Evolutionary conservation across 2,888 invertebrate species (phyloP).

Genomic region (Drosophila histrio): DNA sequence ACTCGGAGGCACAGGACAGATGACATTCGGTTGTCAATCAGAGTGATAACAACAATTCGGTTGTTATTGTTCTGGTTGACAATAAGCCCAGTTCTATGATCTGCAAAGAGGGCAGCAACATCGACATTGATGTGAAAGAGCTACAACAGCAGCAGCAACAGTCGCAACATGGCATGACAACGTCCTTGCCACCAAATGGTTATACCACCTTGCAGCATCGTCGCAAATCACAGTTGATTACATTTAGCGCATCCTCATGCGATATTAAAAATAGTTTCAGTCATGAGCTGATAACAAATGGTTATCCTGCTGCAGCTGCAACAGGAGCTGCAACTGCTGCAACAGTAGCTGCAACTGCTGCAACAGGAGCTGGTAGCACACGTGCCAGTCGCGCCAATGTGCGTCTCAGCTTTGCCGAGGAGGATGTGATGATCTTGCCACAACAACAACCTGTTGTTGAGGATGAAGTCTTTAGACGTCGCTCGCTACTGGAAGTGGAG

Average conservation of each 20-base stretch:
- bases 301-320: slow-evolving; percentile 41
- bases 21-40: slow-evolving; percentile 83
- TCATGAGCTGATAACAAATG: slow-evolving; percentile 80
- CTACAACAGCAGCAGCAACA: slow-evolving; percentile 39
- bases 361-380: slow-evolving; percentile 38
- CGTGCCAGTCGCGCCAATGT: slow-evolving; percentile 64
- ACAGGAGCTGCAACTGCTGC: slow-evolving; percentile 22
- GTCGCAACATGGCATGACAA: slow-evolving; percentile 38
- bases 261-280: slow-evolving; percentile 84
- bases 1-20: slow-evolving; percentile 69
- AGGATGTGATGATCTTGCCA: slow-evolving; percentile 74
- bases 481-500: slow-evolving; percentile 80
- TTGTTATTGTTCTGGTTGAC: slow-evolving; percentile 84
- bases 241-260: slow-evolving; percentile 83
- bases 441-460: slow-evolving; percentile 32
- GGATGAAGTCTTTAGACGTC: slow-evolving; percentile 79
- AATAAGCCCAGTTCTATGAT: slow-evolving; percentile 84
- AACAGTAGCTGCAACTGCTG: slow-evolving; percentile 1
- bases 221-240: slow-evolving; percentile 83
- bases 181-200: slow-evolving; percentile 60
- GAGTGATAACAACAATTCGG: slow-evolving; percentile 83
- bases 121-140: slow-evolving; percentile 60
- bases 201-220: slow-evolving; percentile 80
- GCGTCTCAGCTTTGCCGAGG: slow-evolving; percentile 81
- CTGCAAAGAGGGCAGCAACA: slow-evolving; percentile 81